phyloP scores from a whole-genome alignment of 2,888 invertebrate species.

The Aleiodes testaceus region DNA sequence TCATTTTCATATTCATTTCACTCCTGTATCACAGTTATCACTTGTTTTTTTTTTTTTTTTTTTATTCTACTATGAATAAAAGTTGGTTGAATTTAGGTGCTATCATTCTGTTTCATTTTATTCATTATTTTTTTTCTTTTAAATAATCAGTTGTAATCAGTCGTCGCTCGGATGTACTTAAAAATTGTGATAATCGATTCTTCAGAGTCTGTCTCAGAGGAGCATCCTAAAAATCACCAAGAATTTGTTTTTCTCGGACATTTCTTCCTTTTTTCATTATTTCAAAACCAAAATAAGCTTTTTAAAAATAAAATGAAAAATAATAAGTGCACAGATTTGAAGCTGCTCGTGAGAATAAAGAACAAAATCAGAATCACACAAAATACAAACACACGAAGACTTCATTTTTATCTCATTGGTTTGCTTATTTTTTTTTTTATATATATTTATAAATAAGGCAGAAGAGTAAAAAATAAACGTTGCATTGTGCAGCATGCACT shows the following conservation, averaged over 20 bases:
- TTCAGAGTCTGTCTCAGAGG: constrained; percentile 35
- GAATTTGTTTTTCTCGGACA: constrained; percentile 16
- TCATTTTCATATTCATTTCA: constrained; percentile 45
- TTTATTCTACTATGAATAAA: constrained; percentile 56
- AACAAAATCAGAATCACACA: no score
- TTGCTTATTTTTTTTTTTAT: constrained; percentile 23
- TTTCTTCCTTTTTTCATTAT: constrained; percentile 1
- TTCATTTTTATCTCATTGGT: constrained; percentile 2
- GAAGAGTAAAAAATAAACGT: constrained; percentile 61
- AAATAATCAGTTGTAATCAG: constrained; percentile 42
- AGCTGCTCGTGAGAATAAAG: no score
- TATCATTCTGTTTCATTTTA: constrained; percentile 38
- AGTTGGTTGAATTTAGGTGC: constrained; percentile 49
- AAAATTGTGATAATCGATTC: constrained; percentile 11
- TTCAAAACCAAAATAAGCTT: constrained; percentile 24
- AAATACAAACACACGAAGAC: neutral
- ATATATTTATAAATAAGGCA: constrained; percentile 60
- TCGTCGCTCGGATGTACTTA: constrained; percentile 39
- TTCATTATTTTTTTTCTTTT: constrained; percentile 6
- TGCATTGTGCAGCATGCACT: constrained; percentile 49
- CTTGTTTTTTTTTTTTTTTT: constrained; percentile 51
- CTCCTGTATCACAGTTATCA: constrained; percentile 63
- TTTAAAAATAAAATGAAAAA: neutral
- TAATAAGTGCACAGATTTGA: neutral
- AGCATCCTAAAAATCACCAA: constrained; percentile 40